Conservation (phyloP, 1,140 invertebrate genomes). For the Temnothorax nylanderi region DNA sequence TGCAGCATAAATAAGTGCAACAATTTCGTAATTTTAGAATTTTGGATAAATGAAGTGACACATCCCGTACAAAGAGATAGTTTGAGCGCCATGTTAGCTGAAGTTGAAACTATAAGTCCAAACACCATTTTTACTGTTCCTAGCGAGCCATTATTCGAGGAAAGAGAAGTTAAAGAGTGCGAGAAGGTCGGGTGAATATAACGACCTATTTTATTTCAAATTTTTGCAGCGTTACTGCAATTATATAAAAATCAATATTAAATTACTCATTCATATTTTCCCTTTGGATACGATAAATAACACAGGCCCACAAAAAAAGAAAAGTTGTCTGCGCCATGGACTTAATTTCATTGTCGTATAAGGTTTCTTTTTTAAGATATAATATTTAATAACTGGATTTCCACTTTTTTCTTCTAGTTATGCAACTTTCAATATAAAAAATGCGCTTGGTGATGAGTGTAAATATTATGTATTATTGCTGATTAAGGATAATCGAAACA, state of each 20-base stretch:
- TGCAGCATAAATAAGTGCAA: background rate
- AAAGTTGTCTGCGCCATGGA: too few relatives aligned
- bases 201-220: background rate
- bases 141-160: conserved; percentile 77
- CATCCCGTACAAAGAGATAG: conserved; percentile 72
- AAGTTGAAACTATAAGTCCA: conserved; percentile 69
- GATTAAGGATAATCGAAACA: conserved; percentile 63
- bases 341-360: background rate
- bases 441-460: conserved; percentile 59
- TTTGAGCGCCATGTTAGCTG: conserved; percentile 75
- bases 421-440: conserved; percentile 79
- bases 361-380: background rate
- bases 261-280: background rate
- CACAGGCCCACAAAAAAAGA: too few relatives aligned
- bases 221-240: background rate
- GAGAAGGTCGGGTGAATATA: conserved; percentile 78
- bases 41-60: conserved; percentile 71
- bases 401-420: conserved; percentile 61
- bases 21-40: conserved; percentile 69
- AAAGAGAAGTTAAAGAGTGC: conserved; percentile 77
- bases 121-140: conserved; percentile 78
- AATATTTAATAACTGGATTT: background rate
- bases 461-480: conserved; percentile 68
- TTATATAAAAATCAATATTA: conserved; percentile 2
- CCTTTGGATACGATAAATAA: background rate